Percentiles rank a stretch among this genome's conserved stretches.
These are phyloP conservation scores for Cynopterus brachyotis DNA, from an alignment of 2,113 vertebrate genomes.

Conservation along the genomic window DNA sequence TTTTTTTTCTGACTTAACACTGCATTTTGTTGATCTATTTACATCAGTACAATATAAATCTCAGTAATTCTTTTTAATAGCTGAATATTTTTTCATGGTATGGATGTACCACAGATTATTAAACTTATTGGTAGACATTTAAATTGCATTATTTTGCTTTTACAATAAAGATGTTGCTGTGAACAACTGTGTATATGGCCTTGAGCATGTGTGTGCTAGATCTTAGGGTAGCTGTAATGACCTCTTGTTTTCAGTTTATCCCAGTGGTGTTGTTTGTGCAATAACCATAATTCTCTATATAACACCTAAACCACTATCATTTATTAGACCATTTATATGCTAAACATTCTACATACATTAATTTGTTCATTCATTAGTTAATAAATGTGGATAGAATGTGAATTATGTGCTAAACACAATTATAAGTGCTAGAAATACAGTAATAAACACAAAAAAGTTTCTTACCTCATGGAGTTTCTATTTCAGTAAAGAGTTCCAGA, in stretches of 20 bases:
- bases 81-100: neutral
- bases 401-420: neutral
- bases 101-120: neutral
- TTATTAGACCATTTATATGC: neutral
- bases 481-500: neutral
- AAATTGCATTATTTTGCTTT: neutral
- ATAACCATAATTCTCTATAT: neutral
- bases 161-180: neutral
- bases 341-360: neutral
- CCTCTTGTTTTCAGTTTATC: neutral
- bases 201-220: neutral
- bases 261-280: neutral
- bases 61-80: neutral
- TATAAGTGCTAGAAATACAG: neutral
- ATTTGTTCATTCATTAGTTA: constrained; percentile 15
- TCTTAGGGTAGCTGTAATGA: neutral
- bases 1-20: neutral
- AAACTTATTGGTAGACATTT: neutral
- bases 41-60: neutral
- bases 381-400: constrained; percentile 9
- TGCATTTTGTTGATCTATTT: neutral
- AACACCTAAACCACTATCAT: neutral
- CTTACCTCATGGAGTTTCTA: neutral
- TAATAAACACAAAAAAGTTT: neutral
- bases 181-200: neutral